phyloP scores from a whole-genome alignment of 2,797 vertebrate genomes.

The Falco columbarius region DNA sequence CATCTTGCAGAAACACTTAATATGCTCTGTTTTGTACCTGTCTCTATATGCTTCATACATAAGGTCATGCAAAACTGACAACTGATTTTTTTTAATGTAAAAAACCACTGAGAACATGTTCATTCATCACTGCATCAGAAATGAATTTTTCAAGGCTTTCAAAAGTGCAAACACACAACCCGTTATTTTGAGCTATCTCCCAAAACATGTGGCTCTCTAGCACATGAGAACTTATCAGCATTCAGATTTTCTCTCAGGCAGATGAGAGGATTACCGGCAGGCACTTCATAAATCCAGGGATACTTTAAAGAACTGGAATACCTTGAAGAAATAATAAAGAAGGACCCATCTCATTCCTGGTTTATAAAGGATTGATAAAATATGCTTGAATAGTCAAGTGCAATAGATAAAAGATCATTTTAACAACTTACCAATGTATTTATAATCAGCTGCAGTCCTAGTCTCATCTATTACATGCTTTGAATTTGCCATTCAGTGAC shows the following conservation, averaged over 20 bases:
- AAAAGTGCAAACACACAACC: neutral
- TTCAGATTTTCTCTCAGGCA: neutral
- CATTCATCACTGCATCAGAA: neutral
- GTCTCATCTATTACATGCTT: neutral
- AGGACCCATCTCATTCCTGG: neutral
- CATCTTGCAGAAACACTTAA: neutral
- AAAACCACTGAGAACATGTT: neutral
- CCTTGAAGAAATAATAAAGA: neutral
- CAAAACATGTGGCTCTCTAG: neutral
- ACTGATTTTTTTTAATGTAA: neutral
- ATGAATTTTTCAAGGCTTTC: neutral
- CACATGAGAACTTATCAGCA: rapidly evolving
- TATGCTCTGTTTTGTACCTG: neutral
- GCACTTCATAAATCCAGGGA: neutral
- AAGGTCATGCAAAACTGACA: neutral
- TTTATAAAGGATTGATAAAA: neutral
- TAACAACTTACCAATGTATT: neutral
- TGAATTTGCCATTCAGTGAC: neutral
- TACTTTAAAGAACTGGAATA: neutral
- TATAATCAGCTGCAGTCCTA: neutral
- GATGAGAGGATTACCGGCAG: neutral
- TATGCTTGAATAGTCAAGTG: neutral
- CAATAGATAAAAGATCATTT: neutral
- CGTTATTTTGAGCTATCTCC: neutral
- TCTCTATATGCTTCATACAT: neutral